Evolutionary conservation across 2,888 invertebrate genomes (phyloP), one percentile per base, ranked within the genome.

Genomic region (Sthenelais limicola): DNA sequence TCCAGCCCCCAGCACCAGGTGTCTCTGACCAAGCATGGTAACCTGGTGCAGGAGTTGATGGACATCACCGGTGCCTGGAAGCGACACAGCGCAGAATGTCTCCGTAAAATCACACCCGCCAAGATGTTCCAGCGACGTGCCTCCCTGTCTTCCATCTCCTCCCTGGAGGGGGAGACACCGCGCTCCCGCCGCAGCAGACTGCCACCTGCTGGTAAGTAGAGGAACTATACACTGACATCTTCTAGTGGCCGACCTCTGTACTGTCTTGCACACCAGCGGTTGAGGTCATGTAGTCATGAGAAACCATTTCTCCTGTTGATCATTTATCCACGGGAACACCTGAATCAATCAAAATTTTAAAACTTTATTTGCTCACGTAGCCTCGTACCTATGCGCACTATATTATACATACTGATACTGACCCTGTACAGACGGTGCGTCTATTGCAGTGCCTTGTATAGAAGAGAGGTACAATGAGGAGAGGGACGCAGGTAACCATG

Each of bases 61-160:
- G 75, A 75, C 7, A 49, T 75, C 32, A 75, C 73, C 0, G 75
- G 75, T 3, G 66, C 71, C 4, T 74, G 74, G 74, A 73, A 73
- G 51, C 56, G 73, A n/a, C 47, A 73, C 69, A 73, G 73, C 24
- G 56, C 48, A 9, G 62, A 70, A 24, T 62, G 70, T n/a, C 69
- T 73, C 7, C 30, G 52, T 21, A 73, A 62, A 21, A 47, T 73
- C 26, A 73, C 73, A 5, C 73, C 73, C n/a, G 62, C 48, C 24
- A 43, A 49, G n/a, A 43, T 70, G 21, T 69, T 70, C 62, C n/a
- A 48, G 28, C 69, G 62, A n/a, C 48, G 69, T 5, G 47, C 48
- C 1, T 51, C 51, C 18, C 26, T 21, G 38, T 30, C 47, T 9
- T 51, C 51, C 18, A 30, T 21, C 54, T 30, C 47, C 21, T 3